phyloP scores from a whole-genome alignment of 53 echinoderm and acorn worm genomes.

The Actinopyga echinites region DNA sequence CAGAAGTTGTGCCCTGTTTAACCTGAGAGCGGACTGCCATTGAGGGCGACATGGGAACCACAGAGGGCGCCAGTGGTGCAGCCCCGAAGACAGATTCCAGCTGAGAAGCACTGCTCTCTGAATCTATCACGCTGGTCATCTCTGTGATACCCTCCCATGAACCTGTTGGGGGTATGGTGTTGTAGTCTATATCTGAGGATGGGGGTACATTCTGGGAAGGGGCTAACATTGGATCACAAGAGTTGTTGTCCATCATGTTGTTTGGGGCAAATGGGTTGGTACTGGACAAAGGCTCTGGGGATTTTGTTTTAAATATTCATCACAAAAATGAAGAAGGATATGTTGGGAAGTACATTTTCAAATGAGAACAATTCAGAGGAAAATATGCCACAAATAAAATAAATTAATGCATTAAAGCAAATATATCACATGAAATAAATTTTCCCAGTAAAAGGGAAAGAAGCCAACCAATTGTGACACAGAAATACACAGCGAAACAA shows the following conservation, averaged over 20 bases:
- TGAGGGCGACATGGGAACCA: not conserved
- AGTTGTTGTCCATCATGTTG: not conserved
- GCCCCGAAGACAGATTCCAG: slow-evolving; percentile 64
- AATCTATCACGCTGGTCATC: slow-evolving; percentile 44
- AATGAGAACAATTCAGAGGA: no score
- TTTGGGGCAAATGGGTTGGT: slow-evolving; percentile 33
- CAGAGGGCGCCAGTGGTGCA: slow-evolving; percentile 55
- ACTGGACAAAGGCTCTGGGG: not conserved
- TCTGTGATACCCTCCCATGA: slow-evolving; percentile 33
- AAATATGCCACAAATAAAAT: no score
- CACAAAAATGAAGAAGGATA: no score
- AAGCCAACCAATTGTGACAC: no score
- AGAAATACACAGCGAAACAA: not conserved
- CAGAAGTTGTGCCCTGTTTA: not conserved
- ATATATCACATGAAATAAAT: no score
- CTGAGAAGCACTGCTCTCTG: slow-evolving; percentile 52
- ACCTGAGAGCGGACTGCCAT: not conserved
- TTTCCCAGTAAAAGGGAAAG: no score
- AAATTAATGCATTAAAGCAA: no score
- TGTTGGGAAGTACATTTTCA: no score
- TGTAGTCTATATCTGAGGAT: not conserved
- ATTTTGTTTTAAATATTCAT: no score
- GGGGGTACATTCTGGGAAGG: not conserved
- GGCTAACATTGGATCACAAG: slow-evolving; percentile 6
- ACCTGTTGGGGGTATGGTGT: not conserved